A percentile compares a stretch with the other conserved stretches of the same genome.
Conservation (phyloP, 1,140 invertebrate species). For the Platorchestia sp. region DNA sequence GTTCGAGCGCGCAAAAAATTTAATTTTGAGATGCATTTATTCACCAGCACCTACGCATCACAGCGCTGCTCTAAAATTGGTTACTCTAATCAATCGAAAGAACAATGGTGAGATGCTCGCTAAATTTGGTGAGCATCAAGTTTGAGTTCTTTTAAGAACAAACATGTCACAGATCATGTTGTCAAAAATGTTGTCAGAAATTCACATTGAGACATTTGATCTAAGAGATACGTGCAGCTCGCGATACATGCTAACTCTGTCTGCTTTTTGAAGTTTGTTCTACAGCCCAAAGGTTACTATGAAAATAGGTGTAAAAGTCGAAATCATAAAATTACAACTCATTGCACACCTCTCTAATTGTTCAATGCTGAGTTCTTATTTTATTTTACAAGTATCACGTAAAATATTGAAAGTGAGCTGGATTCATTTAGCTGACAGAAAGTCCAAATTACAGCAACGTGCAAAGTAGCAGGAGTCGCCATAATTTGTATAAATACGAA, state of each 20-base stretch:
- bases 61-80: not conserved
- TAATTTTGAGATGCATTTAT: not conserved
- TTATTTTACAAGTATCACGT: too few relatives aligned
- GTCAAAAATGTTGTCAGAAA: not conserved
- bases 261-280: not conserved
- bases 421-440: too few relatives aligned
- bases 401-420: too few relatives aligned
- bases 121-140: not conserved
- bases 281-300: not conserved
- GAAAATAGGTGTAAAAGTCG: not conserved
- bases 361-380: too few relatives aligned
- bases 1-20: not conserved
- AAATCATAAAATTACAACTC: not conserved
- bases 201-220: not conserved
- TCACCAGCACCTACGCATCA: not conserved
- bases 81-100: not conserved
- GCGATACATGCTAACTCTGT: not conserved
- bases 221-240: not conserved
- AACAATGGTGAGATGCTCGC: not conserved
- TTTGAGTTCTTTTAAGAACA: not conserved
- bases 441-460: not conserved
- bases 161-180: not conserved
- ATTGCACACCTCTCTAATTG: too few relatives aligned
- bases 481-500: not conserved
- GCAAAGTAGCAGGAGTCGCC: not conserved